A percentile compares a stretch with the other conserved stretches of the same genome.
Conservation (phyloP, 2,797 vertebrate genomes). For the Sebastes trivittatus region DNA sequence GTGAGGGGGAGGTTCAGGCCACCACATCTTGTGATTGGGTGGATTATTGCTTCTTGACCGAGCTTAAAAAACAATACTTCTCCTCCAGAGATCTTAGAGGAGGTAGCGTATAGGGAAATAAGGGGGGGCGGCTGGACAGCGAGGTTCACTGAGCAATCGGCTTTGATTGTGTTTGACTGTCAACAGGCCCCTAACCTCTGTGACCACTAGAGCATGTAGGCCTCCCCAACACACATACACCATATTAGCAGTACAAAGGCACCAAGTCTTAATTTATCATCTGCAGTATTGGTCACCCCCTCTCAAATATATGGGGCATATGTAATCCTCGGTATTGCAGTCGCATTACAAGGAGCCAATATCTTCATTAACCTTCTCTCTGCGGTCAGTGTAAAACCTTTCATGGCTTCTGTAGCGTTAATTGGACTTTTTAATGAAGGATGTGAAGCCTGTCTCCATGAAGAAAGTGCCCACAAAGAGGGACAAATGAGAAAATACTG, state of each 20-base stretch:
- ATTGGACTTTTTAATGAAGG: constrained; percentile 56
- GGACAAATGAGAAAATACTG: constrained; percentile 10
- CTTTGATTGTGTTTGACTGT: constrained; percentile 68
- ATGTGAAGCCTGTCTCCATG: constrained; percentile 3
- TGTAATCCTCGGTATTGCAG: constrained; percentile 41
- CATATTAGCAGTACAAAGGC: constrained; percentile 4
- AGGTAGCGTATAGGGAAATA: not conserved
- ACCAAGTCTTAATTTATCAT: constrained; percentile 34
- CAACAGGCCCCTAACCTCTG: constrained; percentile 22
- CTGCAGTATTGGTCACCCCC: not conserved
- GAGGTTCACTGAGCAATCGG: constrained; percentile 70
- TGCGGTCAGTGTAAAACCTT: constrained; percentile 44
- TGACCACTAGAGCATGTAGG: constrained; percentile 9
- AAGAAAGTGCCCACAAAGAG: constrained; percentile 22
- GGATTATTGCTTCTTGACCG: constrained; percentile 57
- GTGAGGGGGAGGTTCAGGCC: constrained; percentile 17
- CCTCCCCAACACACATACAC: constrained; percentile 1
- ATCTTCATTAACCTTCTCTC: constrained; percentile 49
- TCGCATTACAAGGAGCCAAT: constrained; percentile 34
- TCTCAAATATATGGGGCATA: not conserved
- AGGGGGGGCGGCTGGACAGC: constrained; percentile 27
- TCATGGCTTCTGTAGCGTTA: constrained; percentile 21
- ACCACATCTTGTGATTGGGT: constrained; percentile 54
- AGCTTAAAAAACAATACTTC: constrained; percentile 42
- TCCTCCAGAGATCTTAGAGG: constrained; percentile 18